Evolutionary conservation across 92 coral and sea anemone genomes (phyloP).

Genomic region (Metridium senile): DNA sequence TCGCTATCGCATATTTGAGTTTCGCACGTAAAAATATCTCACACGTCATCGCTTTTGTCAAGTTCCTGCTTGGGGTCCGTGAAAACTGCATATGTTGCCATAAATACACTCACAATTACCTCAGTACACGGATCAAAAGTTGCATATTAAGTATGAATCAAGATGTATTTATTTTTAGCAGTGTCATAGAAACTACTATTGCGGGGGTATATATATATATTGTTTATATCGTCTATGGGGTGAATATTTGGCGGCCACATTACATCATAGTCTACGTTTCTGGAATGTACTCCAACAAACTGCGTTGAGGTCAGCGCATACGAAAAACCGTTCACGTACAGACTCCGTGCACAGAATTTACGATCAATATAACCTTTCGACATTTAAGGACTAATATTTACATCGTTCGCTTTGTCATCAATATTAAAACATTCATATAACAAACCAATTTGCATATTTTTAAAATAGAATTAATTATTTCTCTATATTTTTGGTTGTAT

Average conservation of each 20-base stretch:
- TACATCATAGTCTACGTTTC: background rate
- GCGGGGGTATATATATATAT: background rate
- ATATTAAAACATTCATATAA: background rate
- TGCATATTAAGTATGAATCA: background rate
- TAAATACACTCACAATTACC: background rate
- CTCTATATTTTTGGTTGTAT: background rate
- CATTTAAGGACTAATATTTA: background rate
- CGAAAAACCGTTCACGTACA: background rate
- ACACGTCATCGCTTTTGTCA: conserved; percentile 9
- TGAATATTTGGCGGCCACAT: background rate
- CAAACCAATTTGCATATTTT: background rate
- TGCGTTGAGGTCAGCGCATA: background rate
- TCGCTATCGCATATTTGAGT: background rate
- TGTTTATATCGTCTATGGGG: background rate
- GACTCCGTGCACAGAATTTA: background rate
- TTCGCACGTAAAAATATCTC: background rate
- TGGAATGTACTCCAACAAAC: background rate
- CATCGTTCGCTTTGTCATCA: background rate
- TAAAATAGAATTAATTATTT: background rate
- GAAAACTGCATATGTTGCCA: background rate
- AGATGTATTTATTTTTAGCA: background rate
- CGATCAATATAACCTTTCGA: background rate
- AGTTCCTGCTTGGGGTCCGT: conserved; percentile 14
- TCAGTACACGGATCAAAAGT: conserved; percentile 2
- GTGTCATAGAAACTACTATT: background rate